Percentiles rank a stretch among this genome's conserved stretches.
Evolutionary conservation across 2,888 invertebrate species (phyloP).

Genomic region (Drosophila subquinaria): DNA sequence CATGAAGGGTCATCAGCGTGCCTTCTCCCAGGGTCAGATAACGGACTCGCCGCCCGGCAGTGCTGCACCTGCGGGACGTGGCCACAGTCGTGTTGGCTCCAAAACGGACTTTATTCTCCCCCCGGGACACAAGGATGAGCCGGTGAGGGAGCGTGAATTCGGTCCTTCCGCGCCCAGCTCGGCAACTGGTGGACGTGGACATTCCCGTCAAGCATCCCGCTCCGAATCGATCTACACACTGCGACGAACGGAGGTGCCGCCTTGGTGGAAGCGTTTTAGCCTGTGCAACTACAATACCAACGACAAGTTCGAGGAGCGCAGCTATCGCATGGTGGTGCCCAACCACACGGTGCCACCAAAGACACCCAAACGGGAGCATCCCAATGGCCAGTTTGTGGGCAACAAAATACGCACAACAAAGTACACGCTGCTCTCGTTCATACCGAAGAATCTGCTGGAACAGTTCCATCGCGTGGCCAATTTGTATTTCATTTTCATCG

Average conservation of each 20-base stretch:
- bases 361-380: constrained; percentile 92
- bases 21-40: constrained; percentile 95
- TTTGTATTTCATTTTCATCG: constrained; percentile 98
- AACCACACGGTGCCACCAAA: constrained; percentile 94
- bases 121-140: constrained; percentile 92
- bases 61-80: constrained; percentile 84
- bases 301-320: constrained; percentile 89
- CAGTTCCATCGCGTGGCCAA: constrained; percentile 99
- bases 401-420: constrained; percentile 97
- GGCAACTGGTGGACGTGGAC: constrained; percentile 87
- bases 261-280: constrained; percentile 90
- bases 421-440: constrained; percentile 96
- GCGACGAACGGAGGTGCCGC: constrained; percentile 90
- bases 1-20: constrained; percentile 92
- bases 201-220: constrained; percentile 94
- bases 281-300: constrained; percentile 88
- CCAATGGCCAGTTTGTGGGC: constrained; percentile 92
- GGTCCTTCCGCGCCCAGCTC: constrained; percentile 85
- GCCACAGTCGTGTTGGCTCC: constrained; percentile 93
- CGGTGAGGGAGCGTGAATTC: constrained; percentile 88
- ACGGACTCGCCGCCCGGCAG: constrained; percentile 87
- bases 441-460: constrained; percentile 98
- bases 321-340: constrained; percentile 91
- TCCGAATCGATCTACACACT: constrained; percentile 96
- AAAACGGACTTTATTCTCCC: constrained; percentile 96